Evolutionary conservation across 2,113 vertebrate genomes (phyloP).

Genomic region (Tyrannus savana): DNA sequence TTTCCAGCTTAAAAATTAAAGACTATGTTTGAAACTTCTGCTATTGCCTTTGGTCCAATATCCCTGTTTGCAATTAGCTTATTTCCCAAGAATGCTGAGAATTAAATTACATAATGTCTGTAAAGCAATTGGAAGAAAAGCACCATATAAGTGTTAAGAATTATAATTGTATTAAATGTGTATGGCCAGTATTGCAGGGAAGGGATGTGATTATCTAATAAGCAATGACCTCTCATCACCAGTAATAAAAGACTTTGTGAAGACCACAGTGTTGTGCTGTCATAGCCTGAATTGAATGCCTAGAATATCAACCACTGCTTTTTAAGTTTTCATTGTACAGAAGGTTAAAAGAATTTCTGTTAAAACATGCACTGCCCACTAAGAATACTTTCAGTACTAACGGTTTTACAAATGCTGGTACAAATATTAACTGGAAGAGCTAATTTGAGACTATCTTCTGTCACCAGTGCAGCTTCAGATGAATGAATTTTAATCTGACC

Average conservation of each 20-base stretch:
- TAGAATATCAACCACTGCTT: slow-evolving; percentile 12
- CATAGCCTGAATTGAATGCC: slow-evolving; percentile 37
- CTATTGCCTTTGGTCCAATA: slow-evolving; percentile 22
- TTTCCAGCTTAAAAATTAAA: slow-evolving; percentile 40
- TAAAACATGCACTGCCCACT: slow-evolving; percentile 9
- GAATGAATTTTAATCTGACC: slow-evolving; percentile 83
- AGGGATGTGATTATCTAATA: slow-evolving; percentile 59
- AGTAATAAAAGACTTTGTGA: slow-evolving; percentile 46
- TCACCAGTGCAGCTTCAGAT: slow-evolving; percentile 69
- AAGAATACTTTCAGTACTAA: background rate
- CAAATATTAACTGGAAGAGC: slow-evolving; percentile 68
- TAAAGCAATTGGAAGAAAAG: slow-evolving; percentile 58
- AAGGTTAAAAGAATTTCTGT: slow-evolving; percentile 37
- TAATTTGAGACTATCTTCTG: slow-evolving; percentile 63
- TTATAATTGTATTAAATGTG: slow-evolving; percentile 55
- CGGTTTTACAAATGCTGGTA: slow-evolving; percentile 45
- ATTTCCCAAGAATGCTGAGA: slow-evolving; percentile 60
- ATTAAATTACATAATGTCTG: slow-evolving; percentile 66
- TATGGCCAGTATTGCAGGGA: slow-evolving; percentile 37
- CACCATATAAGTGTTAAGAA: slow-evolving; percentile 48
- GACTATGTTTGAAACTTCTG: slow-evolving; percentile 12
- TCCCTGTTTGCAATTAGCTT: slow-evolving; percentile 44
- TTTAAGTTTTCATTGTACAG: slow-evolving; percentile 36
- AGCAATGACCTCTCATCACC: slow-evolving; percentile 49
- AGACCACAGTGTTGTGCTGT: slow-evolving; percentile 19